Conservation (phyloP, 2,113 vertebrate genomes). For the Pygoscelis antarcticus region DNA sequence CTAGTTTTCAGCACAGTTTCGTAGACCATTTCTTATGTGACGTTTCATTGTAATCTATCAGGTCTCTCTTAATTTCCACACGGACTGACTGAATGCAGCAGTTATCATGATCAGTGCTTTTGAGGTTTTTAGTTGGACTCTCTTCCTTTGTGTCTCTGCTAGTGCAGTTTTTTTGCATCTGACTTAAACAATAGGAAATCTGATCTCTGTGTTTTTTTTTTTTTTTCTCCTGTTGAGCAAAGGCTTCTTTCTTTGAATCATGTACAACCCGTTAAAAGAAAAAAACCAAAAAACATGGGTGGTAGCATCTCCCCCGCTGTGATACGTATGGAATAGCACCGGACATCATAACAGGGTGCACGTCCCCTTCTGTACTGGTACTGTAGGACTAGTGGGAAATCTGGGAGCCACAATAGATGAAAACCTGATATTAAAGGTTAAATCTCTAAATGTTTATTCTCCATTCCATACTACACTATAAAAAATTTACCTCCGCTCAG, state of each 20-base stretch:
- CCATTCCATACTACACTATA: background rate
- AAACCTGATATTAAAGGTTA: conserved; percentile 30
- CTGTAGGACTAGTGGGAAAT: conserved; percentile 28
- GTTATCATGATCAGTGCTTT: background rate
- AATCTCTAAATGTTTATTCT: conserved; percentile 44
- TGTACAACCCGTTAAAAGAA: conserved; percentile 27
- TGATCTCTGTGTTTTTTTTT: background rate
- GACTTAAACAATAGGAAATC: conserved; percentile 44
- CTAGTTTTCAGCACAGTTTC: background rate
- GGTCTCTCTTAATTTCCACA: background rate
- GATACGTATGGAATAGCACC: background rate
- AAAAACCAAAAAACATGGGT: background rate
- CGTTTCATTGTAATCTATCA: background rate
- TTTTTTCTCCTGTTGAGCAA: background rate
- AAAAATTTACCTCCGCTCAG: background rate
- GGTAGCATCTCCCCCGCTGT: conserved; percentile 40
- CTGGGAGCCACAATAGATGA: conserved; percentile 22
- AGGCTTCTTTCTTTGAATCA: conserved; percentile 52
- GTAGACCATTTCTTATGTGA: background rate
- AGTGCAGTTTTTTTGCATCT: background rate
- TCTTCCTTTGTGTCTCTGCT: background rate
- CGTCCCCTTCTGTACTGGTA: background rate
- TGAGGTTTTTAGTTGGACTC: background rate
- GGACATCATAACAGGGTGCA: conserved; percentile 2
- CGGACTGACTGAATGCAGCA: background rate